Evolutionary conservation across 2,113 vertebrate species (phyloP), one percentile per base, ranked within the genome.

Genomic region (Lanius ludovicianus): DNA sequence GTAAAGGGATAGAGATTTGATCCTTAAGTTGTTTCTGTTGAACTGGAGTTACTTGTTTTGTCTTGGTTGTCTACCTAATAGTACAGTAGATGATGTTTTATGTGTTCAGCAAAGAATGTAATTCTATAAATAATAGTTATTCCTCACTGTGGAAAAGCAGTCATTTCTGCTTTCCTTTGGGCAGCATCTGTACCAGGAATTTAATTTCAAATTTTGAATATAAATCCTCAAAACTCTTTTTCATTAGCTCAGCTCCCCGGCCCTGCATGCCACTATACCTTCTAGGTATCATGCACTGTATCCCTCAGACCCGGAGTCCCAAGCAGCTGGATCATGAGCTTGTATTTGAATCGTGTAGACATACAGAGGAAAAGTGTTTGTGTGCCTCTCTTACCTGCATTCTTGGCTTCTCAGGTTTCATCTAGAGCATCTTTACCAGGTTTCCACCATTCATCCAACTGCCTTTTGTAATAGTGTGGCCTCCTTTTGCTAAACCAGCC

Each of bases 281-380:
- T 80, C 21, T 39, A 8, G 15, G 13, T 37, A 30, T 50, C 15
- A 7, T 24, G 41, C 19, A 14, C 14, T 79, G n/a, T 27, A 1
- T 76, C 25, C 4, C 67, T 44, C 7, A 5, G 47, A 47, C 2
- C 2, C 8, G 0, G 13, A 46, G 27, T 70, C 41, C 20, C 41
- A 56, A 31, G 41, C 57, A 71, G 15, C 39, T 68, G 42, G 31
- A n/a, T 80, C 28, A 3, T 59, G 46, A 35, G 2, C 42, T 83
- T 63, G 11, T 64, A 8, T 30, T 15, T 44, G 47, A 57, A 28
- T 41, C 91, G 50, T 53, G 7, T 18, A 56, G 62, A 10, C 31
- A 20, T 31, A 10, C 8, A 19, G 20, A 57, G 42, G 11, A 19
- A 16, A 60, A 62, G 19, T 41, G 23, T 31, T 63, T 76, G 5